Base-by-base conservation (phyloP, 2,113 vertebrate species). In the Stomatorhinus ivindoensis region DNA sequence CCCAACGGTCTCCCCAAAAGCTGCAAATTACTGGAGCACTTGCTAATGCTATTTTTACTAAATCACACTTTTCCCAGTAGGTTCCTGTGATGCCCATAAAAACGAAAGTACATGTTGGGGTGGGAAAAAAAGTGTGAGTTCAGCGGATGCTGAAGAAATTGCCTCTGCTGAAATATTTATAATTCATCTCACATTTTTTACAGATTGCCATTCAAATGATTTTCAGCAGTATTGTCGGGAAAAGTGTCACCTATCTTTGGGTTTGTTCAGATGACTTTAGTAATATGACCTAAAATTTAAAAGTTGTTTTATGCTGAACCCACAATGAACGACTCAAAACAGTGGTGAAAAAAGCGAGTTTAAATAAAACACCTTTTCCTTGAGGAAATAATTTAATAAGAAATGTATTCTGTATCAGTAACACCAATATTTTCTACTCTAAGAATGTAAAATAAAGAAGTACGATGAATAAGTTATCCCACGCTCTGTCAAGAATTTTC, bases 41-140 rank as follows among this genome's bases (percentile, higher is more conserved):
- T 65, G 48, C 85, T 86, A 53, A 87, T 53, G 85, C 85, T 87
- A 87, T 83, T 88, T 88, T 88, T 88, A 58, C 80, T 61, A 58
- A 82, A 90, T 76, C 55, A 87, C 84, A 87, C 55, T 50, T 51
- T 76, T 73, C 48, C 83, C 58, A 58, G 85, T 35, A 39, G 50
- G 27, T 42, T 21, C 35, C 47, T 44, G 48, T 82, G 69, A 90
- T 80, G 48, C 87, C 86, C 83, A 73, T 69, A 86, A 86, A 80
- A 89, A 65, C 8, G 44, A 86, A 86, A 69, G 48, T 53, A 87
- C 85, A 53, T 51, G 80, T 55, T 89, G 50, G 24, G n/a, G 46
- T 27, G 85, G 46, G 48, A 17, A 53, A 35, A 47, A 82, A 46
- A 44, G 53, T 27, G n/a, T n/a, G 21, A 85, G 50, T 89, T 48